Evolutionary conservation across 2,113 vertebrate species (phyloP), one percentile per base, ranked within the genome.

Genomic region (Phyllopteryx taeniolatus): DNA sequence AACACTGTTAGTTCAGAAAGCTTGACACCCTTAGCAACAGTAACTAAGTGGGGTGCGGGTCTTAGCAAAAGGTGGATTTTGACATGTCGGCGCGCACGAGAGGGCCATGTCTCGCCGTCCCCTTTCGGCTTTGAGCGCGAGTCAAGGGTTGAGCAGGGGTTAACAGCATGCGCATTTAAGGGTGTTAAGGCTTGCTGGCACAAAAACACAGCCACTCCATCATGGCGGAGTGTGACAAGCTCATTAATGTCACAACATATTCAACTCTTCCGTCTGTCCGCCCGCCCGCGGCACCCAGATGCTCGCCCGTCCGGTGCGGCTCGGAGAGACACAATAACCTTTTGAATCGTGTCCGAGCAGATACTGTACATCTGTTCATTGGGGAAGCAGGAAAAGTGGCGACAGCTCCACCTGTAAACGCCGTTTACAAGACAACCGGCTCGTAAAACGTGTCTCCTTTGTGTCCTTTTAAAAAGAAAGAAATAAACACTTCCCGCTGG

Each of bases 221-320:
- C 90, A 90, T 71, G 72, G 79, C 77, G 81, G 22, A 78, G 76
- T 69, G 83, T 89, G 90, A 91, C 89, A 90, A 90, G 86, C 87
- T 87, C 87, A 91, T 92, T 92, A 91, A 91, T 91, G 91, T 92
- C 91, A 90, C 89, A 81, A 90, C 87, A 92, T 87, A 89, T 89
- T 89, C 90, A 83, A 75, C 72, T 85, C 87, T 71, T 88, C 84
- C 83, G 70, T 80, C 83, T 79, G 27, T 27, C 27, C 27, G 83
- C 67, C 84, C 78, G 82, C 81, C 77, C 64, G 35, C 62, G 75
- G 81, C 82, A 53, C 73, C 76, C 87, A 88, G 86, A 87, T 88
- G 84, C 82, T 87, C 82, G 75, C 76, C 77, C 49, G 46, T 72
- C 75, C 77, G 84, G 83, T 73, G 44, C 74, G 83, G 71, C 79